phyloP scores from a whole-genome alignment of 2,888 invertebrate species.

The Pseudoips prasinana region DNA sequence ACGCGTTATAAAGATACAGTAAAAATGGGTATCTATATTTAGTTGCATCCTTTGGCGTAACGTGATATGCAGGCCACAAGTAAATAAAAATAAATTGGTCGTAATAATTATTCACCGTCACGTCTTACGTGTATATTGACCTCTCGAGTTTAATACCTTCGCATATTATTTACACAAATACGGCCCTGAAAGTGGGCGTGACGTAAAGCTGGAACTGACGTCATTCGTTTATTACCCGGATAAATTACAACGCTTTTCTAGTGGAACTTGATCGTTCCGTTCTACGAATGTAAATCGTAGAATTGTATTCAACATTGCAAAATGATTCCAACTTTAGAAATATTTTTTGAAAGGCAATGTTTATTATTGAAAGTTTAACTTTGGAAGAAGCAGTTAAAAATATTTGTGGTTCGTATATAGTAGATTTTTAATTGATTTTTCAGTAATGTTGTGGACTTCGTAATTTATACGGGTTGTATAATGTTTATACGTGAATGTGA shows the following conservation, averaged over 20 bases:
- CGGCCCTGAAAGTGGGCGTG: slow-evolving; percentile 77
- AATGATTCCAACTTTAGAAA: too few relatives aligned
- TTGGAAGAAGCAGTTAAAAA: too few relatives aligned
- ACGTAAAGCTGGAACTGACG: slow-evolving; percentile 66
- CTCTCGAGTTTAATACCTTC: slow-evolving; percentile 34
- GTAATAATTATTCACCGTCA: slow-evolving; percentile 6
- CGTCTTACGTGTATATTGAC: slow-evolving; percentile 35
- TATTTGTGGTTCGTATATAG: too few relatives aligned
- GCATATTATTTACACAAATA: slow-evolving; percentile 60
- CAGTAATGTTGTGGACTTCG: slow-evolving; percentile 13
- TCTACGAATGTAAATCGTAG: slow-evolving; percentile 21
- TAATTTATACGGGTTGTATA: slow-evolving; percentile 37
- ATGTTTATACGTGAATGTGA: slow-evolving; percentile 43
- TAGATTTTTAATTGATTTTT: neutral
- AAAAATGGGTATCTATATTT: too few relatives aligned
- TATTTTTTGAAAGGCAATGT: neutral
- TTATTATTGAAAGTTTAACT: neutral
- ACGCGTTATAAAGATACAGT: too few relatives aligned
- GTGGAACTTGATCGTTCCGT: slow-evolving; percentile 49
- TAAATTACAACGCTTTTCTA: slow-evolving; percentile 35
- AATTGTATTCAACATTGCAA: too few relatives aligned
- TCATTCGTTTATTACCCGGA: slow-evolving; percentile 56
- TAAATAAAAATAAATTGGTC: too few relatives aligned
- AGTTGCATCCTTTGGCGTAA: too few relatives aligned
- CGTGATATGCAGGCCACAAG: too few relatives aligned